phyloP scores from a whole-genome alignment of 2,888 invertebrate genomes.

The Agrochola lota region DNA sequence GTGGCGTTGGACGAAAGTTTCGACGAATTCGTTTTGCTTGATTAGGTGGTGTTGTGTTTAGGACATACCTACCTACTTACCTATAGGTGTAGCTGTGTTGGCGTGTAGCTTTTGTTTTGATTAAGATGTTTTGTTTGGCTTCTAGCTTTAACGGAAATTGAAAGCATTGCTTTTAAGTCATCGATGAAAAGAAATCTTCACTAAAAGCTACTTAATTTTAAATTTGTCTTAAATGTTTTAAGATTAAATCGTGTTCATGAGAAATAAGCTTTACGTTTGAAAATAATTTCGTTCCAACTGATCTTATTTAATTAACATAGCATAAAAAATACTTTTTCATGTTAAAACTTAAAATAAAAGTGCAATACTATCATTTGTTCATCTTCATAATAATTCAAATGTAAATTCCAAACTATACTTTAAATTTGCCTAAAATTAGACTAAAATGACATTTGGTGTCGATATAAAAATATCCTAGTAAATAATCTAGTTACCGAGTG shows the following conservation, averaged over 20 bases:
- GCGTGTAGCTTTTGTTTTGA: slow-evolving; percentile 41
- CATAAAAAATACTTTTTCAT: not conserved
- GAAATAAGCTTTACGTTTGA: not conserved
- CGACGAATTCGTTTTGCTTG: slow-evolving; percentile 65
- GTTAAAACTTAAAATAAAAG: not conserved
- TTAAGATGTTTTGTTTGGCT: not conserved
- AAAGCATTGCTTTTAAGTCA: too few species aligned
- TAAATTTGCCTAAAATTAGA: too few species aligned
- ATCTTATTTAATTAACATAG: not conserved
- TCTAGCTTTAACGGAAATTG: too few species aligned
- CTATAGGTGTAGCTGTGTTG: not conserved
- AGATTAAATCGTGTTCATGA: not conserved
- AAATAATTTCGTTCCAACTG: not conserved
- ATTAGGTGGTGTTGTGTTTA: slow-evolving; percentile 62
- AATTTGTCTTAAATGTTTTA: not conserved
- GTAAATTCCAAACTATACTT: not conserved
- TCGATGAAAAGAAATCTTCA: too few species aligned
- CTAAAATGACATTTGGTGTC: too few species aligned
- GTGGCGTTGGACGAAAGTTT: slow-evolving; percentile 59
- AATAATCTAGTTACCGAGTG: too few species aligned
- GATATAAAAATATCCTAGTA: too few species aligned
- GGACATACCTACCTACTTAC: not conserved
- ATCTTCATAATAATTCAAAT: not conserved
- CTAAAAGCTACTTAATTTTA: not conserved
- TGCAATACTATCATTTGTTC: not conserved